Conservation (phyloP, 2,888 invertebrate species). For the Oscheius myriophilus region DNA sequence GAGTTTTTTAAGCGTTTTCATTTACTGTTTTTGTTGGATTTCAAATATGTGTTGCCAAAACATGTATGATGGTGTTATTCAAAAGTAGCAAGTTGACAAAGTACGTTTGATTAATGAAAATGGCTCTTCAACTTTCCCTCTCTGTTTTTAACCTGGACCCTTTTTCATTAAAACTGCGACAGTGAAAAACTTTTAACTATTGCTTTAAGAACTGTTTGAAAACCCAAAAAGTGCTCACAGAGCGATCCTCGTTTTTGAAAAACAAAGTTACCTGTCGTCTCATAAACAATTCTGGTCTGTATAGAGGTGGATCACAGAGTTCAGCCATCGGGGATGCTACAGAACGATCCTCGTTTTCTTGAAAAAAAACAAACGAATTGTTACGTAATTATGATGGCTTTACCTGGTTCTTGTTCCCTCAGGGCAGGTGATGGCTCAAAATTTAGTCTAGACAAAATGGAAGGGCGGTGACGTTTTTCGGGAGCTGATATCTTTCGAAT, state of each 20-base stretch:
- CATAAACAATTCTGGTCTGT: slow-evolving; percentile 27
- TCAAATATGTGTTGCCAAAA: too few relatives aligned
- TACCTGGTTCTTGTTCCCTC: slow-evolving; percentile 45
- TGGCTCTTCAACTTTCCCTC: too few relatives aligned
- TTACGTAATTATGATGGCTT: neutral
- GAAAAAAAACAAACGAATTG: neutral
- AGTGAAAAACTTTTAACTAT: too few relatives aligned
- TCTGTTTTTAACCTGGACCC: too few relatives aligned
- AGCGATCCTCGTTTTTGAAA: neutral
- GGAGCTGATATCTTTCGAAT: slow-evolving; percentile 14
- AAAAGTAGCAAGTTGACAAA: too few relatives aligned
- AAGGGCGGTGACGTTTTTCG: slow-evolving; percentile 34
- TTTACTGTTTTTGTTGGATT: too few relatives aligned
- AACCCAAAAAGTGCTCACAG: too few relatives aligned
- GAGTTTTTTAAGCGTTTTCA: too few relatives aligned
- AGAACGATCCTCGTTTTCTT: slow-evolving; percentile 17
- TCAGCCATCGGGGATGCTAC: slow-evolving; percentile 13
- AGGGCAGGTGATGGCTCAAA: slow-evolving; percentile 47
- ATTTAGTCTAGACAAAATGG: slow-evolving; percentile 45
- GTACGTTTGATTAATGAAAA: too few relatives aligned
- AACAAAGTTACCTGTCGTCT: slow-evolving; percentile 19
- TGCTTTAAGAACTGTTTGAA: too few relatives aligned
- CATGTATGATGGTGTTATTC: too few relatives aligned
- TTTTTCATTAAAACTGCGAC: too few relatives aligned
- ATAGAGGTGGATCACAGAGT: slow-evolving; percentile 22